Conservation (phyloP, 2,113 vertebrate genomes). For the human region GRCh38 chr2:44561001-44561500, state of each 20-base stretch:
- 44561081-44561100: slow-evolving; percentile 18
- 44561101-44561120: neutral
- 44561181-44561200: neutral
- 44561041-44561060: neutral
- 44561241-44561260: neutral
- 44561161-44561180: neutral
- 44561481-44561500: neutral
- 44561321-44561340: neutral
- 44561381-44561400: neutral
- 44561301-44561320: neutral
- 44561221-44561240: neutral
- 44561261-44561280: neutral
- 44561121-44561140: neutral
- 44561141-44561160: neutral
- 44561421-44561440: neutral
- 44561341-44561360: neutral
- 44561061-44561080: neutral
- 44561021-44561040: neutral
- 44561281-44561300: slow-evolving; percentile 11
- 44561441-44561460: neutral
- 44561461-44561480: neutral
- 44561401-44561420: neutral
- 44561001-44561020: neutral
- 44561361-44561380: neutral
- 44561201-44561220: neutral